Base-by-base conservation (phyloP, 2,113 vertebrate genomes). In the Archocentrus centrarchus region DNA sequence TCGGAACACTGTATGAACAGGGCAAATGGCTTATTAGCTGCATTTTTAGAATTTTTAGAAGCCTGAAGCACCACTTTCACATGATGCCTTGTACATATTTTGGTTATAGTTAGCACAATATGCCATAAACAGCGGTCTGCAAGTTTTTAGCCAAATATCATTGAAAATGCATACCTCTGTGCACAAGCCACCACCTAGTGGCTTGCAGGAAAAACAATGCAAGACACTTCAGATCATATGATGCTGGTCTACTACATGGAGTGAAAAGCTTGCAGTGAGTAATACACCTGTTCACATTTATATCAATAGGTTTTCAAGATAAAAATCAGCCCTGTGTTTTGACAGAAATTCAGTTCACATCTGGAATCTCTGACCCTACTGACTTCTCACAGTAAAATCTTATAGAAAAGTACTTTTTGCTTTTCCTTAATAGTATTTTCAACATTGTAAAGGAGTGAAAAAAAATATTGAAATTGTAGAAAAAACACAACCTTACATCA, bases 391-490 rank as follows among this genome's bases (percentile, higher is more conserved):
- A 85, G 73, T 88, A 88, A 86, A 84, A 84, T 85, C 8, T 76
- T 14, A 39, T 91, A 92, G 59, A 91, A 94, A 93, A 91, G 63
- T 76, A 77, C 0, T 17, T 87, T 84, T 63, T 75, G 80, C 64
- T 81, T 82, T 87, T 15, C 86, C 73, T 91, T 77, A 84, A 90
- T 76, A 85, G 79, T 59, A 66, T 88, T 89, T 87, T 87, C 83
- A 90, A 91, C 91, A 90, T 90, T 89, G 70, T 77, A 55, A 81
- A 80, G 62, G 20, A 90, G 82, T 85, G 81, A 90, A 90, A 35
- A 35, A 77, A 93, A 79, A 84, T 39, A 35, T 80, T 75, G 15
- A 85, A 88, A 91, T 73, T 75, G 59, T 76, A 47, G 81, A 92
- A 91, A 90, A 66, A 80, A 77, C 20, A 58, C 8, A 83, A 84